Evolutionary conservation across 2,113 vertebrate genomes (phyloP).

Genomic region (Oreochromis spilurus): DNA sequence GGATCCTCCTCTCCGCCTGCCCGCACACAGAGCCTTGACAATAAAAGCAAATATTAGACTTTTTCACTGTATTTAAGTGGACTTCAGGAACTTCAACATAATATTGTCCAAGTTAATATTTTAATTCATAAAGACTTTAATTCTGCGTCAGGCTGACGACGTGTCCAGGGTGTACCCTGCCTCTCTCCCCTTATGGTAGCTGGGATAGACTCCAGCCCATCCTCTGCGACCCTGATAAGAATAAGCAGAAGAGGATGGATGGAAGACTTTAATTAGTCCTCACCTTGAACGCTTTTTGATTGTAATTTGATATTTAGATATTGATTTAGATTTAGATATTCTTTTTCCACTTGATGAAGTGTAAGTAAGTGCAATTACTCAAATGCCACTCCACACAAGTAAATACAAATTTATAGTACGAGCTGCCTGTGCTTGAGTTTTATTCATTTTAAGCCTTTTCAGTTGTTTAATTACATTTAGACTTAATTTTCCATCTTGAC

Average conservation of each 20-base stretch:
- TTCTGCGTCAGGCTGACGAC: neutral
- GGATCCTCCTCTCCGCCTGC: too few relatives aligned
- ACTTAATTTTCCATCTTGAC: neutral
- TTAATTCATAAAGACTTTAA: neutral
- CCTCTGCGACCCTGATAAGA: neutral
- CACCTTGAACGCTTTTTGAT: neutral
- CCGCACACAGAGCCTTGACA: too few relatives aligned
- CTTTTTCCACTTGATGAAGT: neutral
- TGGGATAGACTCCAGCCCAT: neutral
- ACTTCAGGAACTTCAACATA: neutral
- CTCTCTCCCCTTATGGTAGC: neutral
- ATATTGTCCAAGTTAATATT: fast-evolving
- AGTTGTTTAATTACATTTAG: neutral
- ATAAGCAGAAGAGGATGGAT: neutral
- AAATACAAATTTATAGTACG: neutral
- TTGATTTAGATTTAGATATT: neutral
- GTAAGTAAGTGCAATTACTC: neutral
- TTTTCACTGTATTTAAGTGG: neutral
- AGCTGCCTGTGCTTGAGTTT: neutral
- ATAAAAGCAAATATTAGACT: neutral
- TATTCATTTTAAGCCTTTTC: neutral
- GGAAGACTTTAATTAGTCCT: neutral
- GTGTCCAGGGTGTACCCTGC: neutral
- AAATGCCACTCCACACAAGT: neutral
- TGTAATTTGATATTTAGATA: neutral